phyloP scores from a whole-genome alignment of 1,140 invertebrate genomes.

The Eumeta japonica region DNA sequence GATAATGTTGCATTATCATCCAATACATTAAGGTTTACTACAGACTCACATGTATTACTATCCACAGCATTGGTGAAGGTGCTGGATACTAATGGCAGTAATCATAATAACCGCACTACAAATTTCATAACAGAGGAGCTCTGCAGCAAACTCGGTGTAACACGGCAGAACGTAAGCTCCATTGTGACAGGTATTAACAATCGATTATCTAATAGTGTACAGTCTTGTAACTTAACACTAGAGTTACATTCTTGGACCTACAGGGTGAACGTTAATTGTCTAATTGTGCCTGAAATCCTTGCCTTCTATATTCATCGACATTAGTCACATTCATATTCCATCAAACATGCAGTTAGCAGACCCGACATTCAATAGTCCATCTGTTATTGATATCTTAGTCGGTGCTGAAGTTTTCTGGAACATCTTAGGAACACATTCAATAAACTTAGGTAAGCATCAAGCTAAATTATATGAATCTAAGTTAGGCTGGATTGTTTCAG shows the following conservation, averaged over 20 bases:
- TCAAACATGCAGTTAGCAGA: conserved; percentile 11
- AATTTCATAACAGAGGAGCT: conserved; percentile 11
- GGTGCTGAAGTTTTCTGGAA: conserved; percentile 18
- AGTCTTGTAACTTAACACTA: conserved; percentile 12
- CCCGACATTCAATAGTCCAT: conserved; percentile 11
- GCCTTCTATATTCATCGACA: conserved; percentile 7
- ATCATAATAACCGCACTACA: conserved; percentile 10
- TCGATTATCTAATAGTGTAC: conserved; percentile 10
- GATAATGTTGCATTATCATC: neutral
- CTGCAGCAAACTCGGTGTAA: conserved; percentile 4
- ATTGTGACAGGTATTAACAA: conserved; percentile 13
- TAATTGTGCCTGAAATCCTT: conserved; percentile 2
- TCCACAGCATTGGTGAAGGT: no score
- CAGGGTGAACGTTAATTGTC: conserved; percentile 4
- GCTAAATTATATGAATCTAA: conserved; percentile 8
- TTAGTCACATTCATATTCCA: conserved; percentile 7
- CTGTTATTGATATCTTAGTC: conserved; percentile 13
- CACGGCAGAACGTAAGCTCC: neutral
- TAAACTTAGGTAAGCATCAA: conserved; percentile 6
- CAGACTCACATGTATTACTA: neutral
- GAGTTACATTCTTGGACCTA: conserved; percentile 11
- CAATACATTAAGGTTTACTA: neutral
- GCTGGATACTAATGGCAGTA: no score
- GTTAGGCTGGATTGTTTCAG: conserved; percentile 12
- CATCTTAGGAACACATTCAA: conserved; percentile 6